Conservation (phyloP, 2,888 invertebrate species). For the Caenorhabditis sulstoni region DNA sequence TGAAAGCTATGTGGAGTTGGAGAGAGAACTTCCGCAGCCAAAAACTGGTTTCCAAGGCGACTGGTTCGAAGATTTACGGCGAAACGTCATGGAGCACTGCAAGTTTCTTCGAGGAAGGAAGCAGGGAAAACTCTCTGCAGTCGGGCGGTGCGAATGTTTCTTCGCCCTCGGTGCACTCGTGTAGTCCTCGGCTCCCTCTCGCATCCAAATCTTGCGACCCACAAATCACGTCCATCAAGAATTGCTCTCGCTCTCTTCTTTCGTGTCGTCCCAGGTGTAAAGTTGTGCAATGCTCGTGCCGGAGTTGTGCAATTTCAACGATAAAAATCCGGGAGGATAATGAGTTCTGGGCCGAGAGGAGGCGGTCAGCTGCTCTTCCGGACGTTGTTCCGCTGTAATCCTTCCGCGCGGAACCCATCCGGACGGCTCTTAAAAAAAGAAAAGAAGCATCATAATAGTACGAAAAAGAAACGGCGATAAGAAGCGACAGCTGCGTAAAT, state of each 20-base stretch:
- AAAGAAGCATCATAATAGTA: slow-evolving; percentile 24
- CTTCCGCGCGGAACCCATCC: slow-evolving; percentile 16
- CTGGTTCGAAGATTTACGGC: too few relatives aligned
- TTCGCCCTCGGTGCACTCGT: too few relatives aligned
- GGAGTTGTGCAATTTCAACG: slow-evolving; percentile 49
- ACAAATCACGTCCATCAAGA: slow-evolving; percentile 28
- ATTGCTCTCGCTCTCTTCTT: slow-evolving; percentile 1
- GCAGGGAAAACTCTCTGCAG: too few relatives aligned
- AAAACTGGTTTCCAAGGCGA: too few relatives aligned
- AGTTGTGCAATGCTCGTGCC: slow-evolving; percentile 43
- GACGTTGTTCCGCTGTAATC: neutral
- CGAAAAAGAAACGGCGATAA: slow-evolving; percentile 23
- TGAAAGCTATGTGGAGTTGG: too few relatives aligned
- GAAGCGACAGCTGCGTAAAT: slow-evolving; percentile 54
- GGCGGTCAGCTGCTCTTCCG: slow-evolving; percentile 49
- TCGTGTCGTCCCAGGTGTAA: slow-evolving; percentile 37
- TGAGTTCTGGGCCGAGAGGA: slow-evolving; percentile 21
- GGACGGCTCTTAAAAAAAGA: neutral
- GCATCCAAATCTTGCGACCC: neutral
- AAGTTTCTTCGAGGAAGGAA: too few relatives aligned
- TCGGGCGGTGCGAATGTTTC: too few relatives aligned
- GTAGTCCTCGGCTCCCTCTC: too few relatives aligned
- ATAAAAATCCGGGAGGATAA: slow-evolving; percentile 31
- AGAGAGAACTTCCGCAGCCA: too few relatives aligned
- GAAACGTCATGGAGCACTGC: too few relatives aligned